phyloP scores from a whole-genome alignment of 2,888 invertebrate genomes.

The Thelaira solivaga region DNA sequence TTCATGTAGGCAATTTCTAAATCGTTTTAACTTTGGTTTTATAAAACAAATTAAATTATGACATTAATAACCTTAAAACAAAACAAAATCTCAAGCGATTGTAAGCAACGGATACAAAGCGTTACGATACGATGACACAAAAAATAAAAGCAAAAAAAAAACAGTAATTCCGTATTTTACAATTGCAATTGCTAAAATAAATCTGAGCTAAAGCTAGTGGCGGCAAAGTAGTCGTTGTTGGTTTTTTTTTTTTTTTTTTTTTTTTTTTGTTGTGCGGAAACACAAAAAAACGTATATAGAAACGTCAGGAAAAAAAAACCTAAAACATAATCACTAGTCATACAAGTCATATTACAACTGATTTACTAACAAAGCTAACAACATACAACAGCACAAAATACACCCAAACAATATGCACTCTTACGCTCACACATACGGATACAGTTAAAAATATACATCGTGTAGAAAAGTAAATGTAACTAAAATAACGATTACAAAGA shows the following conservation, averaged over 20 bases:
- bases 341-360: conserved; percentile 61
- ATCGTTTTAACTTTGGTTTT: background rate
- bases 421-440: too few species aligned
- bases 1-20: background rate
- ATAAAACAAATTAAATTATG: conserved; percentile 30
- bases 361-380: conserved; percentile 53
- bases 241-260: background rate
- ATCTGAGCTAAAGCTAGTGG: conserved; percentile 32
- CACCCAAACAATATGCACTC: background rate
- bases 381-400: background rate
- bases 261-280: background rate
- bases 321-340: conserved; percentile 57
- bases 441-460: too few species aligned
- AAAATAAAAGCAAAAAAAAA: background rate
- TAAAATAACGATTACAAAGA: background rate
- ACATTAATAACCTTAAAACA: conserved; percentile 42
- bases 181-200: conserved; percentile 36
- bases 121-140: background rate
- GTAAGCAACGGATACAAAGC: conserved; percentile 24
- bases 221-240: conserved; percentile 27
- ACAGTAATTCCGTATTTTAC: background rate
- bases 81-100: conserved; percentile 19
- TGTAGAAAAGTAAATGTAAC: background rate
- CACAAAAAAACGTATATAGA: background rate
- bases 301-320: conserved; percentile 16